Conservation (phyloP, 2,888 invertebrate genomes). For the Byasa hedistus region DNA sequence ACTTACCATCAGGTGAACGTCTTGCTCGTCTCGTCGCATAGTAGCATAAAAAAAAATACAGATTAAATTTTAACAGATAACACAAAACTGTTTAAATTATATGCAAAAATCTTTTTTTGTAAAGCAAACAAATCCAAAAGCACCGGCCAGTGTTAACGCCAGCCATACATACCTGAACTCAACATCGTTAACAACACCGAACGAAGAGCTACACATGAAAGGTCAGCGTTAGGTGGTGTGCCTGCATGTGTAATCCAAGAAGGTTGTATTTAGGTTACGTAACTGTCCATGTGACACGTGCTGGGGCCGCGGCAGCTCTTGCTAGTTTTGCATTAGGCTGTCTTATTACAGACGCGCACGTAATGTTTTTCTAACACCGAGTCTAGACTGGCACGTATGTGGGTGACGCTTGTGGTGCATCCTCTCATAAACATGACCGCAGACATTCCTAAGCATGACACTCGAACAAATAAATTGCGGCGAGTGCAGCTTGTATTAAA, state of each 20-base stretch:
- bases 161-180: constrained; percentile 22
- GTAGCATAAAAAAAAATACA: too few species aligned
- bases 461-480: background rate
- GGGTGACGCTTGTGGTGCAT: background rate
- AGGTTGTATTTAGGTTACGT: constrained; percentile 34
- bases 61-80: background rate
- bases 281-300: constrained; percentile 34
- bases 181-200: constrained; percentile 9
- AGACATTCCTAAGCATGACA: background rate
- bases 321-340: constrained; percentile 24
- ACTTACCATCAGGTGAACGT: too few species aligned
- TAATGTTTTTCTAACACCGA: background rate
- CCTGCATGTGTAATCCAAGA: constrained; percentile 29
- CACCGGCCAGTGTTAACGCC: constrained; percentile 8
- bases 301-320: constrained; percentile 12
- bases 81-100: background rate
- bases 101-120: background rate
- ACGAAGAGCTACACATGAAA: constrained; percentile 6
- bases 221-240: constrained; percentile 27
- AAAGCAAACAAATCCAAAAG: constrained; percentile 30
- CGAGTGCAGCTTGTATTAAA: background rate
- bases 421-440: constrained; percentile 1
- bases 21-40: too few species aligned
- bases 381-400: constrained; percentile 1
- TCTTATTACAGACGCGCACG: constrained; percentile 5